Conservation (phyloP, 2,797 vertebrate genomes). For the Peromyscus aztecus region DNA sequence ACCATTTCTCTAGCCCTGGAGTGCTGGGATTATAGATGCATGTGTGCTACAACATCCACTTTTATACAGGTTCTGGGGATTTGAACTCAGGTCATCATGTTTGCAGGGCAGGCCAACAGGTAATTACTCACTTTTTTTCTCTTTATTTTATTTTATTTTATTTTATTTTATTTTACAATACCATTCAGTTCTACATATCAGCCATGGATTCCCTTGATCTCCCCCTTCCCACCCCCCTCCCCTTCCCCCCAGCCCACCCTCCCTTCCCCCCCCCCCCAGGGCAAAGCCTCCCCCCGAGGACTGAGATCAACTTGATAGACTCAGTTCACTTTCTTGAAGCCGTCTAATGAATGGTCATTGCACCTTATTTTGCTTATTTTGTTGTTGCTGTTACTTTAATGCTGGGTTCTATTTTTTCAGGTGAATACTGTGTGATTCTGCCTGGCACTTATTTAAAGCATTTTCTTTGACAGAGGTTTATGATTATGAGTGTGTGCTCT, state of each 20-base stretch:
- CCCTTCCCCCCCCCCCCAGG: too few species aligned
- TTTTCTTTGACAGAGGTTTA: conserved; percentile 51
- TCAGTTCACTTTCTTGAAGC: background rate
- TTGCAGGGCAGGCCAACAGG: background rate
- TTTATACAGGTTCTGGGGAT: background rate
- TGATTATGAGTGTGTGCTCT: conserved; percentile 70
- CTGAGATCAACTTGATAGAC: too few species aligned
- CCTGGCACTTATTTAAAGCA: background rate
- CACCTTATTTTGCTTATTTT: background rate
- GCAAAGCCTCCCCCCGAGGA: too few species aligned
- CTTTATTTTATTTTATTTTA: too few species aligned
- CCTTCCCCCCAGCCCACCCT: too few species aligned
- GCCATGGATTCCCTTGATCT: too few species aligned
- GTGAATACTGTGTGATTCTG: background rate
- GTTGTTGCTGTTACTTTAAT: background rate
- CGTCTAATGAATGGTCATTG: background rate
- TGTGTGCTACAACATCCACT: background rate
- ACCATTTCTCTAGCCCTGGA: background rate
- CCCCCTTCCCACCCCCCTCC: too few species aligned
- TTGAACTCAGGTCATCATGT: background rate
- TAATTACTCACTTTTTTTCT: background rate
- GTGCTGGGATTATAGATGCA: background rate
- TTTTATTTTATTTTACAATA: too few species aligned
- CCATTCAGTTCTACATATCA: too few species aligned
- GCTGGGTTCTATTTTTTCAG: background rate